Percentiles rank a stretch among this genome's conserved stretches.
phyloP scores from a whole-genome alignment of 53 echinoderm and acorn worm species.

The Actinopyga echinites region DNA sequence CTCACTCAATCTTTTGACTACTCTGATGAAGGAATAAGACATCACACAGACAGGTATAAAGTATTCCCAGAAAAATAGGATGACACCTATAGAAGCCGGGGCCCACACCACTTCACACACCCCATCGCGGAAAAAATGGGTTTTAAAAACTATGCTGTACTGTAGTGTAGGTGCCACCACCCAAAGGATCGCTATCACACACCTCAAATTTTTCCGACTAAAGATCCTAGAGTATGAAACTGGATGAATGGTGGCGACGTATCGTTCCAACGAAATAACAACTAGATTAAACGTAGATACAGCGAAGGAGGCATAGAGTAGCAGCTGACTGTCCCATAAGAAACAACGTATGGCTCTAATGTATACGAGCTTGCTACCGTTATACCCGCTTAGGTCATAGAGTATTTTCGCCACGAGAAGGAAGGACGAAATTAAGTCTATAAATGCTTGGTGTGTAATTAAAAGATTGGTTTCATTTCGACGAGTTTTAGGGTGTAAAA shows the following conservation, averaged over 20 bases:
- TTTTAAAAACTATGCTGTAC: neutral
- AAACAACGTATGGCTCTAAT: neutral
- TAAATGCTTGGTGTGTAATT: constrained; percentile 76
- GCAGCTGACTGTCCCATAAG: neutral
- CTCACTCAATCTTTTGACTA: constrained; percentile 51
- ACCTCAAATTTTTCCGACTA: neutral
- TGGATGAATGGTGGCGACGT: neutral
- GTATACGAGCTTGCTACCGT: too few relatives aligned
- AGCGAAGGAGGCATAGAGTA: neutral
- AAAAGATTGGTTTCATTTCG: constrained; percentile 71
- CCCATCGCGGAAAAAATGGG: neutral
- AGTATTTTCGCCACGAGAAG: constrained; percentile 44
- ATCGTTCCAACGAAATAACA: constrained; percentile 8
- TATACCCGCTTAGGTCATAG: neutral
- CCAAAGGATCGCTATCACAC: neutral
- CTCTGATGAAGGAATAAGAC: constrained; percentile 57
- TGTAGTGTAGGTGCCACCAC: neutral
- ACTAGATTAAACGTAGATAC: constrained; percentile 1
- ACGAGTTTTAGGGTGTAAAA: constrained; percentile 54
- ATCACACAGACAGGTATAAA: constrained; percentile 64
- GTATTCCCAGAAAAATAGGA: constrained; percentile 69
- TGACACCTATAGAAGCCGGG: constrained; percentile 18
- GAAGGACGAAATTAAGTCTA: constrained; percentile 65
- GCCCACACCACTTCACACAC: neutral
- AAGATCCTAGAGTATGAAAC: neutral